Conservation (phyloP, 1,140 invertebrate species). For the Tribolium castaneum region DNA sequence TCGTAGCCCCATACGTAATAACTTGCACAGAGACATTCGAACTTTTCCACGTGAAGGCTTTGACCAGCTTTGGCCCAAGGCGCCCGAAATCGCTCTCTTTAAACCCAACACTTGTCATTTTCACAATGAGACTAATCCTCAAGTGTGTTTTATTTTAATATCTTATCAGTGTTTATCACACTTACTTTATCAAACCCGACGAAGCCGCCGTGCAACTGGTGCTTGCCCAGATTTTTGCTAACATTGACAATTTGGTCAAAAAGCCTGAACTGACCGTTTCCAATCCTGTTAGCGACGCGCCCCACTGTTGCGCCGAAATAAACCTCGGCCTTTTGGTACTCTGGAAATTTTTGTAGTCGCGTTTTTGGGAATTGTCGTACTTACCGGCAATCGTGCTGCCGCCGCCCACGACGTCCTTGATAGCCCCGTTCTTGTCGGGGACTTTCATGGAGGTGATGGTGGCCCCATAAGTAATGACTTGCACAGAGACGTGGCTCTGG, state of each 20-base stretch:
- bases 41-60: slow-evolving; percentile 71
- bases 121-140: not conserved
- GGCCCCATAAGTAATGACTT: slow-evolving; percentile 81
- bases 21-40: slow-evolving; percentile 70
- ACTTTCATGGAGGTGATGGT: slow-evolving; percentile 80
- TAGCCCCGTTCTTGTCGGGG: slow-evolving; percentile 75
- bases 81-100: not conserved
- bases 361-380: slow-evolving; percentile 30
- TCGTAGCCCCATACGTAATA: slow-evolving; percentile 82
- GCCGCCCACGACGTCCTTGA: slow-evolving; percentile 80
- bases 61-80: slow-evolving; percentile 15
- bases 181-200: slow-evolving; percentile 87
- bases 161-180: not conserved
- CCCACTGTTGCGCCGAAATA: slow-evolving; percentile 93
- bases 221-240: slow-evolving; percentile 75
- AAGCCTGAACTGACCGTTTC: slow-evolving; percentile 74
- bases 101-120: not conserved
- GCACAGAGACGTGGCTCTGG: slow-evolving; percentile 68
- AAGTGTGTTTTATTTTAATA: not conserved
- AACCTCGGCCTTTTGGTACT: not conserved
- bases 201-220: slow-evolving; percentile 89
- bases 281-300: slow-evolving; percentile 88
- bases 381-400: slow-evolving; percentile 78
- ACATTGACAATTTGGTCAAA: slow-evolving; percentile 78
- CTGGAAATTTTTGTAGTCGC: not conserved